Conservation (phyloP, 2,113 vertebrate species). For the Gnathochromis pfefferi region DNA sequence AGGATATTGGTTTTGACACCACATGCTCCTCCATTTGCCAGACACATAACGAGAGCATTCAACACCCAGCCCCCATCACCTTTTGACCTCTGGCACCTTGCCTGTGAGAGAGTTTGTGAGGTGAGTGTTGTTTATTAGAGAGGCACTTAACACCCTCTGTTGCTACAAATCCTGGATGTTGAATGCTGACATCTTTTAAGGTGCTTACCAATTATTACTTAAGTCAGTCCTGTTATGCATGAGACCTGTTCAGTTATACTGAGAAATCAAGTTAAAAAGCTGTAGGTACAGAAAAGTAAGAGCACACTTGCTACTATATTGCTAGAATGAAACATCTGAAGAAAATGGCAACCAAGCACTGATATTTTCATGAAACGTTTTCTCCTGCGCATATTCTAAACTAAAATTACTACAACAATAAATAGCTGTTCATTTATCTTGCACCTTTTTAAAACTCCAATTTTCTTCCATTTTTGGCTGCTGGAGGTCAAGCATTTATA, state of each 20-base stretch:
- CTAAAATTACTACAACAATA: background rate
- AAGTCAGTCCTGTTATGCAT: background rate
- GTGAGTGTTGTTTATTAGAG: background rate
- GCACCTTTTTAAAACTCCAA: background rate
- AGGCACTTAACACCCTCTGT: background rate
- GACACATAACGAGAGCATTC: background rate
- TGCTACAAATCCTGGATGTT: background rate
- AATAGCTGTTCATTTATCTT: background rate
- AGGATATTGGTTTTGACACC: background rate
- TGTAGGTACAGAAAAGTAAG: background rate
- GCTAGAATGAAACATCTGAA: background rate
- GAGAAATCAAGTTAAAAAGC: background rate
- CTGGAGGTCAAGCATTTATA: background rate
- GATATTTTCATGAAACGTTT: background rate
- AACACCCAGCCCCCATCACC: background rate
- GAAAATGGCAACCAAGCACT: background rate
- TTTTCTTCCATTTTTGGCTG: background rate
- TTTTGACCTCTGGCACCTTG: conserved; percentile 12
- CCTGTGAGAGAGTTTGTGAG: background rate
- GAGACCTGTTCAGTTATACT: background rate
- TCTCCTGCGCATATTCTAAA: background rate
- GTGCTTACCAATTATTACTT: background rate
- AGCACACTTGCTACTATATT: background rate
- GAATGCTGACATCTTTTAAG: background rate
- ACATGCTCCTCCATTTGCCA: background rate